Evolutionary conservation across 2,888 invertebrate genomes (phyloP).

Genomic region (Biston stratarius): DNA sequence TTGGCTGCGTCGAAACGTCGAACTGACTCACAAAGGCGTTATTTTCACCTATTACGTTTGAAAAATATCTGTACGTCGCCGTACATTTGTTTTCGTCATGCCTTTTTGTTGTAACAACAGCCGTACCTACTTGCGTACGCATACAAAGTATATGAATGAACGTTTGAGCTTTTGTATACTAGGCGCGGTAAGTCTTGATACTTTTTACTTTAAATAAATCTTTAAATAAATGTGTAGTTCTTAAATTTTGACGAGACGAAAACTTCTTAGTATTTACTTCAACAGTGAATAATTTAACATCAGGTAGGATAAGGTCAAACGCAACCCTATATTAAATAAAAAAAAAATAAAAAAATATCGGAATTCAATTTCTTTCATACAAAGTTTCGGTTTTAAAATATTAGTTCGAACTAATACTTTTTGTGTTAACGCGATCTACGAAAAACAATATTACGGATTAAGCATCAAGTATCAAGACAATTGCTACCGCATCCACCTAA

Average conservation of each 20-base stretch:
- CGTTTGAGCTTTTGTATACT: constrained; percentile 48
- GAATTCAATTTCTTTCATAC: no score
- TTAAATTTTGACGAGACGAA: no score
- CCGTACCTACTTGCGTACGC: constrained; percentile 50
- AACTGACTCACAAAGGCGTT: constrained; percentile 28
- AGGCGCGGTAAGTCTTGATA: constrained; percentile 55
- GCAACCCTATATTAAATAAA: no score
- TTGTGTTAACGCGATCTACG: not conserved
- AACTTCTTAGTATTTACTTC: no score
- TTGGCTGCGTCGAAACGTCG: constrained; percentile 5
- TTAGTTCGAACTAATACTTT: not conserved
- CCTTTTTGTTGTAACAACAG: constrained; percentile 56
- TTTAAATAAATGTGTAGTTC: no score
- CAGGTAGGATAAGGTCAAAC: no score
- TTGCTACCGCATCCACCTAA: constrained; percentile 33
- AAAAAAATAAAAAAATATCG: no score
- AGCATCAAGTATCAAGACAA: constrained; percentile 60
- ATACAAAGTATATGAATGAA: constrained; percentile 69
- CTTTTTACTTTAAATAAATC: constrained; percentile 34
- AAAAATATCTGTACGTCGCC: constrained; percentile 37
- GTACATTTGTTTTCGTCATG: constrained; percentile 50
- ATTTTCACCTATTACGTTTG: constrained; percentile 42
- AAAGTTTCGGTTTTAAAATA: not conserved
- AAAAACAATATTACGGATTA: not conserved
- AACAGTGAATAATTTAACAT: no score